A percentile compares a stretch with the other conserved stretches of the same genome.
Evolutionary conservation across 2,113 vertebrate genomes (phyloP).

Genomic region (Oryzias celebensis): DNA sequence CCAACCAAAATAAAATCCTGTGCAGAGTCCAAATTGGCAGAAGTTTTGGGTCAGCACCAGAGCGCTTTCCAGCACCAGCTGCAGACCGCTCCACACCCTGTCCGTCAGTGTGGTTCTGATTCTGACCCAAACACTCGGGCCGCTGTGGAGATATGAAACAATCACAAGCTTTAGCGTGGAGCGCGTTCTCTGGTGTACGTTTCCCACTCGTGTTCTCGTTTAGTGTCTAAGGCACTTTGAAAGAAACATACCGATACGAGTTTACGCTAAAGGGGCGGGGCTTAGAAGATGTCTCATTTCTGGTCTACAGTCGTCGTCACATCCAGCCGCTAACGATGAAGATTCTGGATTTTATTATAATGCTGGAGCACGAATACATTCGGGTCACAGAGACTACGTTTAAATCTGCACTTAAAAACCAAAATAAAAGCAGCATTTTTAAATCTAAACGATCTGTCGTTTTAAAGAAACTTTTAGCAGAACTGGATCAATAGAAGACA

Average conservation of each 20-base stretch:
- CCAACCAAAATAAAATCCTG: constrained; percentile 82
- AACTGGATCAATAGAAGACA: too few relatives aligned
- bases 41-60: too few relatives aligned
- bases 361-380: constrained; percentile 28
- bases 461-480: too few relatives aligned
- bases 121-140: constrained; percentile 75
- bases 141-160: constrained; percentile 73
- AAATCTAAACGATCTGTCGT: too few relatives aligned
- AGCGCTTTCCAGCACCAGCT: constrained; percentile 17
- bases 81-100: constrained; percentile 67
- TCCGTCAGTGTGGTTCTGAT: constrained; percentile 83
- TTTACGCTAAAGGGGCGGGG: constrained; percentile 37
- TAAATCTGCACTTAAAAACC: not conserved
- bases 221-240: constrained; percentile 98
- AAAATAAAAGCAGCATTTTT: not conserved
- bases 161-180: constrained; percentile 66
- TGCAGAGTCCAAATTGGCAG: constrained; percentile 33
- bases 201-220: constrained; percentile 77
- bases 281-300: not conserved
- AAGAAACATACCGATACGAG: constrained; percentile 79
- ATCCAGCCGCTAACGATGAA: not conserved
- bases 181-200: constrained; percentile 11
- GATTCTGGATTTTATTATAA: constrained; percentile 7
- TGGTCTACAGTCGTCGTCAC: not conserved
- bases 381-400: constrained; percentile 5